Evolutionary conservation across 2,113 vertebrate genomes (phyloP), one percentile per base, ranked within the genome.

Genomic region (Oncorhynchus clarkii): DNA sequence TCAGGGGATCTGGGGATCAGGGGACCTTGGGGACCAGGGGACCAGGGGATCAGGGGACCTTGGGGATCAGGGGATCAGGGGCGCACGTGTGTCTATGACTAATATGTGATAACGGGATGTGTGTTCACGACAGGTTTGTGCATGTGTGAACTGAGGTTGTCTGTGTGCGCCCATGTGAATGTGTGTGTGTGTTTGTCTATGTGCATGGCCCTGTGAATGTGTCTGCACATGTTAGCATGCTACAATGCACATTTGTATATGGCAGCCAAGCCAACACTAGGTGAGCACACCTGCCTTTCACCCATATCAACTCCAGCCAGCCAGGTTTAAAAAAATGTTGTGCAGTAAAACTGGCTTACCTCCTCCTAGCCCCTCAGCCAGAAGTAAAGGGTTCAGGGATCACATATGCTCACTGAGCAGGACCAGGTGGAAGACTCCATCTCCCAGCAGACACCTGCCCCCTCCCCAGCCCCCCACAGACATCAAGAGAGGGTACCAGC

Each of bases 361-460:
- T 22, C 3, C 5, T 6, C 59, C 59, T 3, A n/a, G n/a, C n/a
- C 59, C 59, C 59, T 62, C 59, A n/a, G 65, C 51, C 65, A 26
- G 65, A 81, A 79, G 83, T 80, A 80, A 26, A 49, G 24, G 75
- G 79, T 75, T 83, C 73, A 74, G 4, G 16, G 79, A 76, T 71
- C 80, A 80, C 80, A 74, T 78, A 73, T 83, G 82, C 78, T 81
- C 76, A 80, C 78, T 80, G 78, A 69, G 73, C 76, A 73, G 78
- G 77, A 85, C 82, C 82, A 89, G 82, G 82, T 85, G 84, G 76
- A 76, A 76, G 80, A 76, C 78, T 80, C 76, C 65, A 29, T 81
- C 72, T 85, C 87, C 83, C 87, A 82, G 80, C 57, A 76, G 85
- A 85, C 77, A 84, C 75, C 75, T 84, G 79, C 60, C 74, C 72